These are phyloP conservation scores for Papilio elwesi DNA, from an alignment of 2,888 invertebrate genomes.

Conservation along the genomic window DNA sequence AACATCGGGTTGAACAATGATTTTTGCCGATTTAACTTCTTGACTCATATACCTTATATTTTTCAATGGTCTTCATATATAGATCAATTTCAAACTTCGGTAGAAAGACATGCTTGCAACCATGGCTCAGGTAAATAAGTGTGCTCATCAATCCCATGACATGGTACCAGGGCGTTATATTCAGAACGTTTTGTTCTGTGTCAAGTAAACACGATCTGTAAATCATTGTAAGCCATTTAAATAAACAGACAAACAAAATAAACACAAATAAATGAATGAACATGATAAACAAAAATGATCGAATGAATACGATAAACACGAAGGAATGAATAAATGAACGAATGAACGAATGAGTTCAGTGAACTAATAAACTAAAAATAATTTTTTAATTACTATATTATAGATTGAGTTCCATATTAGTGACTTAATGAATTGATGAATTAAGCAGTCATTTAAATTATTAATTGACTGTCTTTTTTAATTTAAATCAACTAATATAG, in stretches of 20 bases:
- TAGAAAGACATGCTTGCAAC: constrained; percentile 32
- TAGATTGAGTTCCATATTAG: no score
- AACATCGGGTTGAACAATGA: no score
- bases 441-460: no score
- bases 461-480: no score
- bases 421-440: no score
- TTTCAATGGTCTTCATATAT: constrained; percentile 41
- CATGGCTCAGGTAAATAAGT: constrained; percentile 1
- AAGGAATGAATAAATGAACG: no score
- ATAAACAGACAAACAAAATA: no score
- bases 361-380: no score
- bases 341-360: no score
- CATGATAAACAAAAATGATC: not conserved
- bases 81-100: constrained; percentile 41
- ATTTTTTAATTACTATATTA: no score
- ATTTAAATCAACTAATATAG: no score
- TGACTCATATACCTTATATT: constrained; percentile 45
- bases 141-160: constrained; percentile 39
- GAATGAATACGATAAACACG: not conserved
- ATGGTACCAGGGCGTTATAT: constrained; percentile 43
- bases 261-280: not conserved
- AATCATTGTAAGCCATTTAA: not conserved
- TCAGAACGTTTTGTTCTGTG: constrained; percentile 22
- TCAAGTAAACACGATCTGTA: constrained; percentile 6
- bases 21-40: no score